Evolutionary conservation across 2,797 vertebrate genomes (phyloP), one percentile per base, ranked within the genome.

Genomic region (Heliangelus exortis): DNA sequence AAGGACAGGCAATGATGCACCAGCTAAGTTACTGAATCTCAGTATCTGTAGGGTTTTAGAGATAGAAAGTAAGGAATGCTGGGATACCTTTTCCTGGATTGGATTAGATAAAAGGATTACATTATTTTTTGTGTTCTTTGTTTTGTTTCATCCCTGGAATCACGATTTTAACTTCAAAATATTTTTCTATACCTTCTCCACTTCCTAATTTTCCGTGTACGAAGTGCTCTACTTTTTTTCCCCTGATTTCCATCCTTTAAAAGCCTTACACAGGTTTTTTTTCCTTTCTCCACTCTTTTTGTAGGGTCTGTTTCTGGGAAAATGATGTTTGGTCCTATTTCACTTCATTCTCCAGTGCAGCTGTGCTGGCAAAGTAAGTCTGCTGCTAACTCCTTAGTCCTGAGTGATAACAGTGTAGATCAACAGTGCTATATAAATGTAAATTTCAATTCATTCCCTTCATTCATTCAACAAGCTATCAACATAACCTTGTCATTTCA

Each of bases 361-460:
- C 57, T 80, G 58, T 82, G 77, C 69, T 90, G 47, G 74, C 33
- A 65, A 26, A 80, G 41, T 45, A 25, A 84, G 85, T 69, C 84
- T 67, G 55, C 67, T 3, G 5, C 4, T 1, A 66, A 25, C 50
- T 93, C 86, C 39, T 65, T 25, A 84, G 94, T 58, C 51, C 65
- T 73, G 63, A 61, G 94, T 9, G 85, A 92, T 96, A 83, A 83
- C 83, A 83, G 72, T 61, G 65, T 58, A 23, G 50, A 85, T 50
- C 90, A 91, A 79, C 58, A 5, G 93, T 95, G 65, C 93, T 97
- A 98, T 98, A 97, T 97, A 98, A 98, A 98, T 98, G 97, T 97
- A 97, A 98, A 98, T 97, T 92, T 95, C 93, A 93, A 95, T 93
- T 94, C 68, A 93, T 87, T 78, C 93, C 61, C 81, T 96, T 85